Evolutionary conservation across 2,113 vertebrate genomes (phyloP), one percentile per base, ranked within the genome.

Genomic region (Indicator maculatus): DNA sequence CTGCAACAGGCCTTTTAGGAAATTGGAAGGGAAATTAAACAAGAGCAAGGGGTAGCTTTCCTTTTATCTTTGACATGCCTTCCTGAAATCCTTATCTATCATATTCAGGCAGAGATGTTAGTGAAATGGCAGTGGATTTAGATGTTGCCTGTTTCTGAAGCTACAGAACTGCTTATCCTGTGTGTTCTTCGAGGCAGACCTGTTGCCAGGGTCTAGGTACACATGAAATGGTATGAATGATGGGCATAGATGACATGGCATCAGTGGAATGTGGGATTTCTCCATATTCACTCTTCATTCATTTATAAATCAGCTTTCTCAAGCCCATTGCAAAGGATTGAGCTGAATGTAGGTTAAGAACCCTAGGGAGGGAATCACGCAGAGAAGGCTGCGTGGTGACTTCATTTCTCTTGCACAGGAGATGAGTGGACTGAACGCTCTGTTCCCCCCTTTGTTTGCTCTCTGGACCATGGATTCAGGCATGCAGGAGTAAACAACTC

Each of bases 31-130:
- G 79, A 91, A 92, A 78, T 94, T 91, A 91, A 97, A 96, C 86
- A 96, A 96, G 80, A 94, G 86, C 81, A 93, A 92, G 83, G 77
- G 74, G 88, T 94, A 89, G 93, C 92, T 93, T 92, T 90, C 90
- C 73, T 97, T 95, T 96, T 90, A 92, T 93, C 92, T 96, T 93
- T 97, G 93, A 94, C 90, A 20, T 88, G 82, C 74, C 71, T 94
- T 92, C 67, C 81, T 95, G 94, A 96, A 95, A 84, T 90, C 86
- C 88, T 93, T 95, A 96, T 97, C 94, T 95, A 52, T 96, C 86
- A 95, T 86, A 94, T 88, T 94, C 88, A 90, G 94, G 83, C 93
- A 70, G 93, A 90, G 90, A 95, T 93, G 88, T 80, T 94, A 33
- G 86, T 65, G 86, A 61, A 78, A 61, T 69, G 65, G 59, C 67